phyloP scores from a whole-genome alignment of 2,888 invertebrate species.

The Euphydryas editha region DNA sequence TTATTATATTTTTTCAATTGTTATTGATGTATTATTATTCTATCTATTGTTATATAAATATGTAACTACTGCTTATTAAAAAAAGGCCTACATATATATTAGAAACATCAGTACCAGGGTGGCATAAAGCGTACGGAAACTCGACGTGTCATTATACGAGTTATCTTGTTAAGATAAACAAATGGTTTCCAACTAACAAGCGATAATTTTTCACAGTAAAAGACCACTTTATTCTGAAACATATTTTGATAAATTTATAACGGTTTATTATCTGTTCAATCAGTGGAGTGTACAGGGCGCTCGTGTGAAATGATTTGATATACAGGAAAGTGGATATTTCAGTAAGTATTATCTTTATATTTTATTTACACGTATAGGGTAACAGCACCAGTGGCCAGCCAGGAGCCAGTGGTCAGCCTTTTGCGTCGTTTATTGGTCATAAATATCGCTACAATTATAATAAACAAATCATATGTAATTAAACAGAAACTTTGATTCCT shows the following conservation, averaged over 20 bases:
- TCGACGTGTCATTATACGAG: conserved; percentile 39
- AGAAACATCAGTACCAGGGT: background rate
- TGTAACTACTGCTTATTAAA: background rate
- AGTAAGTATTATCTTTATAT: conserved; percentile 24
- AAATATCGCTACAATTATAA: too few relatives aligned
- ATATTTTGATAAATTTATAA: conserved; percentile 40
- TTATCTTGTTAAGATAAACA: conserved; percentile 44
- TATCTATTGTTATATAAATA: too few relatives aligned
- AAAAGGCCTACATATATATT: background rate
- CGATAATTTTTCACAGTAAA: conserved; percentile 40
- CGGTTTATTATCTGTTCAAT: conserved; percentile 35
- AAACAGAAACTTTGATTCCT: too few relatives aligned
- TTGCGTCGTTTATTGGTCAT: too few relatives aligned
- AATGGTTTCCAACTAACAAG: conserved; percentile 43
- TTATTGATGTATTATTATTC: background rate
- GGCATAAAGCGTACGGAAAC: conserved; percentile 10
- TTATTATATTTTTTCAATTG: background rate
- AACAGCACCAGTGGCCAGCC: too few relatives aligned
- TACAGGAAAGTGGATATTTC: conserved; percentile 33
- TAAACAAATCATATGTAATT: too few relatives aligned
- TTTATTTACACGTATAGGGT: background rate
- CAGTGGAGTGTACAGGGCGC: conserved; percentile 33
- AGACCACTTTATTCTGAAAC: conserved; percentile 32
- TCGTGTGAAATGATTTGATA: conserved; percentile 38
- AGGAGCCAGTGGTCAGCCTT: too few relatives aligned